Evolutionary conservation across 2,888 invertebrate species (phyloP), one percentile per base, ranked within the genome.

Genomic region (Tricholauxania praeusta): DNA sequence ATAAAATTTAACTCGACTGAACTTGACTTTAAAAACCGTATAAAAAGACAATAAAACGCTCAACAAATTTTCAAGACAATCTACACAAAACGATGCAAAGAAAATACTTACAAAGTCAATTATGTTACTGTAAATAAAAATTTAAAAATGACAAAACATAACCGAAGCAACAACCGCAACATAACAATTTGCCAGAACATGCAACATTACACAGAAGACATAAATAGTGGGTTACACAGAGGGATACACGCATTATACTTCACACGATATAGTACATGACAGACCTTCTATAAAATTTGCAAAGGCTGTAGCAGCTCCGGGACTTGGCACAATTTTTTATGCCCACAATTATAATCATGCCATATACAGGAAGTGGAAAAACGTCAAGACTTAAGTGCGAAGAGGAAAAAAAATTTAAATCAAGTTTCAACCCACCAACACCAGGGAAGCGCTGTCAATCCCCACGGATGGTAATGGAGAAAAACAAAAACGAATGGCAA

Each of bases 121-220:
- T 47, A 39, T 39, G n/a, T 32, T 17, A 28, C 47, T 12, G 32
- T 15, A 60, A 60, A 28, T 8, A 32, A n/a, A n/a, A 60, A n/a
- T 39, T 15, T 14, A 12, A 60, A 39, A 60, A 62, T 17, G 19
- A 22, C 28, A 22, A 32, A 60, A 28, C n/a, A 28, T 12, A 64
- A 19, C 22, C 15, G 28, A 15, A 49, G 14, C 49, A 64, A 12
- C 64, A n/a, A 64, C 22, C 64, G 64, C 48, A 48, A 49, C 49
- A 64, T 51, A 64, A 51, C 64, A 49, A 49, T 64, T 64, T 64
- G 22, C 49, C 64, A 64, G 39, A 39, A 49, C 64, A 64, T 64
- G 48, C 22, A 22, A 64, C 10, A 64, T 19, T 49, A 49, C 19
- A 22, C 64, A 64, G 32, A 60, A 15, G 49, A 64, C 22, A 64